These are phyloP conservation scores for Cardiocondyla obscurior DNA, from an alignment of 1,140 invertebrate genomes.

Conservation along the genomic window DNA sequence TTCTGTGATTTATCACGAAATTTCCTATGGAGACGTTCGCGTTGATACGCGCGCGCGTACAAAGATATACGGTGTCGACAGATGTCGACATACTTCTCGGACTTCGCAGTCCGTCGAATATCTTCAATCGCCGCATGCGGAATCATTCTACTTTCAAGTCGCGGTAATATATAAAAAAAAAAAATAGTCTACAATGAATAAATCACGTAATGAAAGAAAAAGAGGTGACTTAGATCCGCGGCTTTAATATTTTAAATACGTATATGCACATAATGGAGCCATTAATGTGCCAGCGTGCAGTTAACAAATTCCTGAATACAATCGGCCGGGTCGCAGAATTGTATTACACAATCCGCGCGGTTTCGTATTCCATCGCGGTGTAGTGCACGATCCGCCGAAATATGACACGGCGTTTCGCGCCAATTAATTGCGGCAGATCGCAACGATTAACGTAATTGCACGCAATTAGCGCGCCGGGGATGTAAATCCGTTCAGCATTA, in stretches of 20 bases:
- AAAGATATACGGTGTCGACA: slow-evolving; percentile 20
- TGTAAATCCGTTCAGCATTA: slow-evolving; percentile 6
- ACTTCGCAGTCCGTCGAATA: slow-evolving; percentile 30
- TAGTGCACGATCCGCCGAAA: slow-evolving; percentile 8
- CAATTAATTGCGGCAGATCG: slow-evolving; percentile 3
- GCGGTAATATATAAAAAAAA: slow-evolving; percentile 33
- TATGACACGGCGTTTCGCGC: slow-evolving; percentile 9
- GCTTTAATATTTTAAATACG: neutral
- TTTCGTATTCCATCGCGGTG: slow-evolving; percentile 11
- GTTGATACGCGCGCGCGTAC: neutral
- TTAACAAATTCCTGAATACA: slow-evolving; percentile 28
- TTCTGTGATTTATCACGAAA: slow-evolving; percentile 26
- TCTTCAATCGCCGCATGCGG: slow-evolving; percentile 4
- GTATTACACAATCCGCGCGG: slow-evolving; percentile 29
- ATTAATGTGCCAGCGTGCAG: neutral
- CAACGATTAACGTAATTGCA: slow-evolving; percentile 33
- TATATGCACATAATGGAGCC: neutral
- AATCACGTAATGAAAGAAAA: neutral
- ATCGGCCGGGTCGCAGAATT: slow-evolving; percentile 13
- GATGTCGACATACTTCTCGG: slow-evolving; percentile 46
- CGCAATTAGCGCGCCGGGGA: slow-evolving; percentile 10
- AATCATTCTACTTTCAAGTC: slow-evolving; percentile 43
- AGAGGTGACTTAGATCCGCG: neutral
- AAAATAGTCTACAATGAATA: neutral
- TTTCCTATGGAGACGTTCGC: slow-evolving; percentile 14